These are phyloP conservation scores for Siniperca knerii DNA, from an alignment of 2,113 vertebrate species.

Conservation along the genomic window DNA sequence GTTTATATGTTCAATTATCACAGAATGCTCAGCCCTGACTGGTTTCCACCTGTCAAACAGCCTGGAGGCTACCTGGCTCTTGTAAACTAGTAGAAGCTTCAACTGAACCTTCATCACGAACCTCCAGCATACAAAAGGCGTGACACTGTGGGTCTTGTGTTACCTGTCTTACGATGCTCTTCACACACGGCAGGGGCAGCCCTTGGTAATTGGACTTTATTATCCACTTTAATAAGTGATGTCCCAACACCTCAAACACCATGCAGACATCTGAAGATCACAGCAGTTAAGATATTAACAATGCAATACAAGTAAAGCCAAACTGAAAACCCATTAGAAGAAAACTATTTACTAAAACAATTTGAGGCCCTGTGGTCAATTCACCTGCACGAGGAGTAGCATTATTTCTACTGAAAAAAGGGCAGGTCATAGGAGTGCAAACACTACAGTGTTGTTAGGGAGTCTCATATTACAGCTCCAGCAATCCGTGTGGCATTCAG, in stretches of 20 bases:
- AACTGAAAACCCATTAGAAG: neutral
- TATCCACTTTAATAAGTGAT: conserved; percentile 99
- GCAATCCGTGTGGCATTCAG: conserved; percentile 48
- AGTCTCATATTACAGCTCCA: conserved; percentile 63
- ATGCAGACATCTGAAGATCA: conserved; percentile 93
- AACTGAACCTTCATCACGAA: conserved; percentile 1
- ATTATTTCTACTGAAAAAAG: conserved; percentile 43
- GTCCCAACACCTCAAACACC: conserved; percentile 98
- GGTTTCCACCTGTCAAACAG: conserved; percentile 22
- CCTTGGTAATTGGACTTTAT: conserved; percentile 99
- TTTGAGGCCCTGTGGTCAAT: neutral
- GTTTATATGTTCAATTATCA: conserved; percentile 2
- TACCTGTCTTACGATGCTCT: conserved; percentile 96
- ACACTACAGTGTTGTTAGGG: conserved; percentile 17
- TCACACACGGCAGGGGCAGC: conserved; percentile 94
- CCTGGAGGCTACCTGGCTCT: conserved; percentile 8
- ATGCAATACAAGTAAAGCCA: neutral
- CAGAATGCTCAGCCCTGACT: conserved; percentile 7
- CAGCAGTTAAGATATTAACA: conserved; percentile 83
- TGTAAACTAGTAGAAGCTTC: conserved; percentile 1
- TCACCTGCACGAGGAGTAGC: conserved; percentile 7
- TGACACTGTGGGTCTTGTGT: conserved; percentile 19
- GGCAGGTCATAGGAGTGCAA: conserved; percentile 24
- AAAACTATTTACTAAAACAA: neutral
- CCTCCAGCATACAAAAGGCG: conserved; percentile 21